phyloP scores from a whole-genome alignment of 2,797 vertebrate genomes.

The Huso huso region DNA sequence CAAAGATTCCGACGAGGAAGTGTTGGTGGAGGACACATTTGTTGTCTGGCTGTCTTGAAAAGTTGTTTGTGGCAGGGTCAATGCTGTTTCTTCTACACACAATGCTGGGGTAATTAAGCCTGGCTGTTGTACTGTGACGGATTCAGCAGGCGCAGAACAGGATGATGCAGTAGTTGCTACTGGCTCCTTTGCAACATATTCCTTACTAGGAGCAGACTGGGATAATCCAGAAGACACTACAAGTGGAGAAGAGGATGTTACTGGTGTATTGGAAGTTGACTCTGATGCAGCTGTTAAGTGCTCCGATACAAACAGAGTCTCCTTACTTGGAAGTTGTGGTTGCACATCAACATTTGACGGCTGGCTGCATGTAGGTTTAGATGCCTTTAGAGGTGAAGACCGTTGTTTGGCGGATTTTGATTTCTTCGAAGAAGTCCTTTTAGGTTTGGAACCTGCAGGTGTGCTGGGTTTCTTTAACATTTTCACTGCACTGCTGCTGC shows the following conservation, averaged over 20 bases:
- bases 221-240: constrained; percentile 10
- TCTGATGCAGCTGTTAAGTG: constrained; percentile 6
- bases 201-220: constrained; percentile 11
- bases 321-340: constrained; percentile 23
- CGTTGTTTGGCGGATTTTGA: constrained; percentile 59
- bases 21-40: constrained; percentile 31
- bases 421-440: constrained; percentile 65
- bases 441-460: constrained; percentile 51
- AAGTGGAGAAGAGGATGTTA: not conserved
- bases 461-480: constrained; percentile 45
- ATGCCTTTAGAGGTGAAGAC: constrained; percentile 29
- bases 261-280: not conserved
- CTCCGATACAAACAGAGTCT: not conserved
- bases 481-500: constrained; percentile 35
- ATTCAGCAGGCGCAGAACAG: constrained; percentile 13
- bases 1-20: constrained; percentile 19
- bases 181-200: constrained; percentile 13
- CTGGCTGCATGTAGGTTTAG: constrained; percentile 23
- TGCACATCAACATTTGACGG: constrained; percentile 19
- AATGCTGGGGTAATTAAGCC: constrained; percentile 25
- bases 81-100: constrained; percentile 27
- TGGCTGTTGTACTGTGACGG: constrained; percentile 24
- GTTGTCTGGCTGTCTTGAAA: constrained; percentile 26
- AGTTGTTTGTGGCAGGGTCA: constrained; percentile 24
- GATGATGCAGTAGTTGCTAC: constrained; percentile 18